phyloP scores from a whole-genome alignment of 2,888 invertebrate species.

The Phalera bucephala region DNA sequence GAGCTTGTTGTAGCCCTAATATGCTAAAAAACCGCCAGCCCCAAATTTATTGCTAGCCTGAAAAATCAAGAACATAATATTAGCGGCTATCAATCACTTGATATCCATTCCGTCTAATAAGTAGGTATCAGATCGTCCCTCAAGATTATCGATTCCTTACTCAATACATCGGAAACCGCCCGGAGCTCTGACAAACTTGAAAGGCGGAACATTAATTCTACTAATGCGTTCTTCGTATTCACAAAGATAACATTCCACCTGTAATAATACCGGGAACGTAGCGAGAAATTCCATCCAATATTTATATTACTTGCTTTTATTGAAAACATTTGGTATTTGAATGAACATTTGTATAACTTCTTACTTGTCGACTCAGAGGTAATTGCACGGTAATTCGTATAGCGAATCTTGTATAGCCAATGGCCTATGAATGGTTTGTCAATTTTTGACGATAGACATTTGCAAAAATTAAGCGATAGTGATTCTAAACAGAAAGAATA shows the following conservation, averaged over 20 bases:
- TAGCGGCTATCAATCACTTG: conserved; percentile 10
- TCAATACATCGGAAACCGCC: conserved; percentile 32
- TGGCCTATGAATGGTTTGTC: too few species aligned
- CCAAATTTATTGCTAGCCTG: too few species aligned
- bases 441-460: background rate
- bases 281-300: conserved; percentile 11
- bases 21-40: too few species aligned
- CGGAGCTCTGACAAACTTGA: conserved; percentile 41
- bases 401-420: too few species aligned
- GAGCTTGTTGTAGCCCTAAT: too few species aligned
- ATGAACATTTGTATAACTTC: background rate
- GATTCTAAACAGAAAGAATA: too few species aligned
- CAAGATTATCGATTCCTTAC: conserved; percentile 31
- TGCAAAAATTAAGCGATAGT: too few species aligned
- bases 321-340: conserved; percentile 1
- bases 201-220: conserved; percentile 56
- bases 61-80: background rate
- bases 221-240: conserved; percentile 50
- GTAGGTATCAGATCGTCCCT: conserved; percentile 19
- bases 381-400: too few species aligned
- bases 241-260: conserved; percentile 30
- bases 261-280: conserved; percentile 13
- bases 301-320: conserved; percentile 8
- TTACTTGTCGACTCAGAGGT: too few species aligned
- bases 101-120: conserved; percentile 23